Percentiles rank a stretch among this genome's conserved stretches.
phyloP scores from a whole-genome alignment of 1,140 invertebrate species.

The Antheraea pernyi region DNA sequence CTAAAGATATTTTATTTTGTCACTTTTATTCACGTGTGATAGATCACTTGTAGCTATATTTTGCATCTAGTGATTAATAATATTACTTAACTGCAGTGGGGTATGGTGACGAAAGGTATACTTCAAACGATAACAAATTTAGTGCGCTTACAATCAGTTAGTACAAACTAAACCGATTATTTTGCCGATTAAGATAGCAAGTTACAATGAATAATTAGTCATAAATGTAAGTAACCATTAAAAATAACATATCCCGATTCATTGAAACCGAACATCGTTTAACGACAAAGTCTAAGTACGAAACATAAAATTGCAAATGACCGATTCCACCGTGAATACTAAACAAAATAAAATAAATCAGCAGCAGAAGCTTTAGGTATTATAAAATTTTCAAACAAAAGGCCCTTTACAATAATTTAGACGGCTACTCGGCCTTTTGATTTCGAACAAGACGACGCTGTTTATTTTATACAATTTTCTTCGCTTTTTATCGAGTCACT shows the following conservation, averaged over 20 bases:
- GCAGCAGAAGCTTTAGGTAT: conserved; percentile 12
- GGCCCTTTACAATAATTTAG: conserved; percentile 9
- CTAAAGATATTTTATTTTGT: too few relatives aligned
- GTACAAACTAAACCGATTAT: too few relatives aligned
- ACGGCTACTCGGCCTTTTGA: conserved; percentile 13
- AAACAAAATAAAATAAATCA: conserved; percentile 16
- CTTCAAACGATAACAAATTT: too few relatives aligned
- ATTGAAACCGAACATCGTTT: conserved; percentile 4
- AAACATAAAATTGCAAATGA: conserved; percentile 9
- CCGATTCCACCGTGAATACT: not conserved
- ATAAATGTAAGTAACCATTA: too few relatives aligned
- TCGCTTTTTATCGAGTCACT: conserved; percentile 7
- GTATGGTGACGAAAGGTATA: too few relatives aligned
- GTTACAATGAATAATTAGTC: too few relatives aligned
- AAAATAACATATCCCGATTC: not conserved
- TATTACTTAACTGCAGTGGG: too few relatives aligned
- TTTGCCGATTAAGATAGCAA: too few relatives aligned
- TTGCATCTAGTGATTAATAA: too few relatives aligned
- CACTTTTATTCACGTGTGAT: too few relatives aligned
- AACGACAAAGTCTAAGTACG: not conserved
- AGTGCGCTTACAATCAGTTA: too few relatives aligned
- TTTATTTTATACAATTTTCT: conserved; percentile 15
- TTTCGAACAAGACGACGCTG: conserved; percentile 9
- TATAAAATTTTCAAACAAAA: conserved; percentile 12
- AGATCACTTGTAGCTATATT: too few relatives aligned